Conservation (phyloP, 2,797 vertebrate genomes). For the Pteronotus mesoamericanus region DNA sequence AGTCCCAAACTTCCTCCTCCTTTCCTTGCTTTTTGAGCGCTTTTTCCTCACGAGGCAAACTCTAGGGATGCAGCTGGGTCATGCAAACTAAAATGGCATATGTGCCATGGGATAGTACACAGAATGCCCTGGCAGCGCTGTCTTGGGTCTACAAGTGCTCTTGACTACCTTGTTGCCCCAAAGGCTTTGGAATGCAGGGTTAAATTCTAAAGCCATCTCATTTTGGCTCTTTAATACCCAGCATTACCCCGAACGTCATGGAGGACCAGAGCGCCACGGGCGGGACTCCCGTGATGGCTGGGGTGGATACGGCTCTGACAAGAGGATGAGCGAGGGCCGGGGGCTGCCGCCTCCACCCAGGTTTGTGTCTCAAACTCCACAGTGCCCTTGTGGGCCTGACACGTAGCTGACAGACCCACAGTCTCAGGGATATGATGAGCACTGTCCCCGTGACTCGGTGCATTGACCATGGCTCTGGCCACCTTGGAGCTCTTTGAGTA, state of each 20-base stretch:
- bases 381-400: not conserved
- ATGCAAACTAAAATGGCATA: not conserved
- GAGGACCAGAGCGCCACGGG: slow-evolving; percentile 85
- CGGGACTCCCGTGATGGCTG: slow-evolving; percentile 87
- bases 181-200: not conserved
- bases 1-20: not conserved
- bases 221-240: slow-evolving; percentile 64
- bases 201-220: not conserved
- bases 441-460: not conserved
- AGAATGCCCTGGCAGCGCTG: too few relatives aligned
- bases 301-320: slow-evolving; percentile 87
- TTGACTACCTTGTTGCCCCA: not conserved
- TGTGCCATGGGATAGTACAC: not conserved
- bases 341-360: slow-evolving; percentile 73
- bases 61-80: not conserved
- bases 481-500: not conserved
- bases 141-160: not conserved
- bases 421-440: not conserved
- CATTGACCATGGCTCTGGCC: not conserved
- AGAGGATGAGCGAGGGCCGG: slow-evolving; percentile 84
- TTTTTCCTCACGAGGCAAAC: not conserved
- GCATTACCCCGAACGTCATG: slow-evolving; percentile 88
- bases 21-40: not conserved
- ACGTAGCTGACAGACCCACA: not conserved
- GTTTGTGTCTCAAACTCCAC: not conserved